A percentile compares a stretch with the other conserved stretches of the same genome.
These are phyloP conservation scores for Nannoperca obscura DNA, from an alignment of 2,797 vertebrate species.

Conservation along the genomic window DNA sequence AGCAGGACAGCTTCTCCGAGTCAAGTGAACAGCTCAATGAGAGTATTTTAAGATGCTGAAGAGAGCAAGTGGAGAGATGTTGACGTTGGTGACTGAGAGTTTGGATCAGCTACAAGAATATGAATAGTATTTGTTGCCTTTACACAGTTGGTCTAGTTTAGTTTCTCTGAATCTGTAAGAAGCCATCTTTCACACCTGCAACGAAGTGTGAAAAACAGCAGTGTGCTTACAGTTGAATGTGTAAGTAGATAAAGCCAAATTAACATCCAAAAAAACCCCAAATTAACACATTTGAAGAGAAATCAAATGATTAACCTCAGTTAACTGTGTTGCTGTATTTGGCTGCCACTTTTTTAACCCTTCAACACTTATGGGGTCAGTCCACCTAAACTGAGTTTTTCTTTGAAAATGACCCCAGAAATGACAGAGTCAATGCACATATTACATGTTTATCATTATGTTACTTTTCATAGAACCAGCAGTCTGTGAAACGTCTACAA, in stretches of 20 bases:
- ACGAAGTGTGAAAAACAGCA: not conserved
- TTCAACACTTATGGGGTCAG: not conserved
- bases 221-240: not conserved
- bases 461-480: not conserved
- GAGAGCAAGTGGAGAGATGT: not conserved
- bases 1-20: not conserved
- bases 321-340: not conserved
- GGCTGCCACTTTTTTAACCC: not conserved
- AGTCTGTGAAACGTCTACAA: not conserved
- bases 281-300: not conserved
- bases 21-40: conserved; percentile 11
- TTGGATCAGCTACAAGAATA: not conserved
- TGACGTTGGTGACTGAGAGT: not conserved
- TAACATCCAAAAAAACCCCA: no score
- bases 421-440: not conserved
- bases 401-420: not conserved
- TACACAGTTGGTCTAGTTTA: not conserved
- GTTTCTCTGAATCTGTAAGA: not conserved
- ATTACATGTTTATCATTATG: not conserved
- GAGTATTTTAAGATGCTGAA: not conserved
- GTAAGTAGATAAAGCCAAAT: not conserved
- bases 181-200: not conserved
- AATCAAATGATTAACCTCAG: not conserved
- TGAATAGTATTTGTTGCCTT: conserved; percentile 1
- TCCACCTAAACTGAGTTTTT: not conserved